These are phyloP conservation scores for Rhynchomys soricoides DNA, from an alignment of 2,113 vertebrate species.

Conservation along the genomic window DNA sequence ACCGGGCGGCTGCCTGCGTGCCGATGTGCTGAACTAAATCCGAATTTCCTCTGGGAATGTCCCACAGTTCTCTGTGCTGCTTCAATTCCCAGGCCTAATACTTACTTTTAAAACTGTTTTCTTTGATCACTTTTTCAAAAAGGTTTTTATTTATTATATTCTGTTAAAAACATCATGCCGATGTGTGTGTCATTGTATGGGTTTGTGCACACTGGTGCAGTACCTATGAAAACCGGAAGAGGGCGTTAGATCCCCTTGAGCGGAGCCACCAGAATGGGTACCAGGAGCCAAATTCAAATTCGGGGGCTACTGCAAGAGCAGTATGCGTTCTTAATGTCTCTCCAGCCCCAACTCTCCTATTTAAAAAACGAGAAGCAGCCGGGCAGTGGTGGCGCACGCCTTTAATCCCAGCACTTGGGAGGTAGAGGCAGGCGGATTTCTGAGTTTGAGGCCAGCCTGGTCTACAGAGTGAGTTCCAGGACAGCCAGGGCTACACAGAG, in stretches of 20 bases:
- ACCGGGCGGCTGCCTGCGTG: not conserved
- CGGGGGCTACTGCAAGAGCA: not conserved
- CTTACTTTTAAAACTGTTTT: conserved; percentile 39
- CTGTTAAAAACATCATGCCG: not conserved
- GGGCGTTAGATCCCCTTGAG: not conserved
- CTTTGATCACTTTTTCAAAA: not conserved
- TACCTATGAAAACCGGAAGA: not conserved
- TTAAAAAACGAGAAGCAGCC: not conserved
- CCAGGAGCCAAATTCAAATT: too few relatives aligned
- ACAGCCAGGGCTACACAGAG: too few relatives aligned
- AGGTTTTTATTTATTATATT: not conserved
- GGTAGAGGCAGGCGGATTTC: too few relatives aligned
- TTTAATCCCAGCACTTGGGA: too few relatives aligned
- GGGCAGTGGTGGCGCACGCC: too few relatives aligned
- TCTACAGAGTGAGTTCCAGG: too few relatives aligned
- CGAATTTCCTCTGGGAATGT: conserved; percentile 48
- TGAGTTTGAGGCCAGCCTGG: too few relatives aligned
- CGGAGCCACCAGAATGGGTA: not conserved
- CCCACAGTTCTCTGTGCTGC: conserved; percentile 19
- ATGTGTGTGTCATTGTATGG: not conserved
- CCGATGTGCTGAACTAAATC: conserved; percentile 47
- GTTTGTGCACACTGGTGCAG: not conserved
- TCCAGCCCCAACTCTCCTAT: not conserved
- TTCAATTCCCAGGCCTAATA: not conserved
- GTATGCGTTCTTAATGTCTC: not conserved